Conservation (phyloP, 2,113 vertebrate genomes). For the Verasper variegatus region DNA sequence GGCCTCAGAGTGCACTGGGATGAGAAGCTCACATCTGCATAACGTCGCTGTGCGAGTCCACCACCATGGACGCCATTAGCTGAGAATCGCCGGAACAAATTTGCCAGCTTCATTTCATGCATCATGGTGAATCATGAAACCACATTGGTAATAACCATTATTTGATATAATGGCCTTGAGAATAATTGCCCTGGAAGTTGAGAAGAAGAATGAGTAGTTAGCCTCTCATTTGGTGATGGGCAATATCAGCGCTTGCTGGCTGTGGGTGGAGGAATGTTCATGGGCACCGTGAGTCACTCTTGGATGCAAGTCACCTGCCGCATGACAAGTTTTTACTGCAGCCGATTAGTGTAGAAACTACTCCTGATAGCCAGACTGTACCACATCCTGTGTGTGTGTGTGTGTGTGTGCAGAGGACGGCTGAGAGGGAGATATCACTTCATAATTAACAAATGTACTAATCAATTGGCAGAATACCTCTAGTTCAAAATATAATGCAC, state of each 20-base stretch:
- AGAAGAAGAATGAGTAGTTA: conserved; percentile 58
- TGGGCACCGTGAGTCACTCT: conserved; percentile 57
- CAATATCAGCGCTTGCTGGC: conserved; percentile 27
- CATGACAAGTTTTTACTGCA: conserved; percentile 52
- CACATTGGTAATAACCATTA: conserved; percentile 68
- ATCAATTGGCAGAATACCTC: conserved; percentile 22
- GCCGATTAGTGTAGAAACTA: conserved; percentile 28
- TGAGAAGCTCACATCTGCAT: conserved; percentile 21
- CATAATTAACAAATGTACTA: conserved; percentile 27
- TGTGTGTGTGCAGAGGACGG: neutral
- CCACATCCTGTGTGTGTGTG: conserved; percentile 17
- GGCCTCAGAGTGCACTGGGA: neutral
- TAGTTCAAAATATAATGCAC: conserved; percentile 4
- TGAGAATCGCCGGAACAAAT: conserved; percentile 68
- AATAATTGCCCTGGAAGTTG: conserved; percentile 68
- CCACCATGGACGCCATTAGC: conserved; percentile 65
- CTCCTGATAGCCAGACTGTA: conserved; percentile 16
- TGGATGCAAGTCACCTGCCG: conserved; percentile 59
- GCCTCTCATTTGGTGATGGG: conserved; percentile 61
- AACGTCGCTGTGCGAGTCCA: conserved; percentile 18
- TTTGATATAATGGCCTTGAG: conserved; percentile 57
- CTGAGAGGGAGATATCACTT: neutral
- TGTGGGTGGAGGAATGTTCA: conserved; percentile 51
- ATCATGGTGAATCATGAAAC: conserved; percentile 73
- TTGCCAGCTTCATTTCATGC: conserved; percentile 78